These are phyloP conservation scores for Scaptomyza polygonia DNA, from an alignment of 2,888 invertebrate genomes.

Conservation along the genomic window DNA sequence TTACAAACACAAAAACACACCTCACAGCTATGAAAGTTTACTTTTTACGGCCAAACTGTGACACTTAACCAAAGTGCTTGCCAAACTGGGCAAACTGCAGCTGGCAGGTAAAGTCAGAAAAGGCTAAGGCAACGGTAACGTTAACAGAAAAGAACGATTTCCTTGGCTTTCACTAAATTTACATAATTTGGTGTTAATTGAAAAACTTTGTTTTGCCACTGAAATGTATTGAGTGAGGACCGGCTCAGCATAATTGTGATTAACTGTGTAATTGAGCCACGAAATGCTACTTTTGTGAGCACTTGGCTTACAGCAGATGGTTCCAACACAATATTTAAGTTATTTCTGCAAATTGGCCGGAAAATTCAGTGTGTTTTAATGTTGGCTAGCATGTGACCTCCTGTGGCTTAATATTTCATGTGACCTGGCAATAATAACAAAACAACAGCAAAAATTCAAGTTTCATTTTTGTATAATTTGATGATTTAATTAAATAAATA, in stretches of 20 bases:
- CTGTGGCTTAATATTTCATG: conserved; percentile 68
- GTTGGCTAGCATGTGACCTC: conserved; percentile 37
- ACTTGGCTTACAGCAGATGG: conserved; percentile 21
- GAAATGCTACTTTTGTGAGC: conserved; percentile 7
- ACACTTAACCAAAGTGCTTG: conserved; percentile 10
- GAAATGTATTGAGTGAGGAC: conserved; percentile 44
- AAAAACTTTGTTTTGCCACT: conserved; percentile 59
- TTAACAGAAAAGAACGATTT: neutral
- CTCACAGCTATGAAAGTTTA: conserved; percentile 30
- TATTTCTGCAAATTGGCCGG: conserved; percentile 40
- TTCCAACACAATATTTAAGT: conserved; percentile 26
- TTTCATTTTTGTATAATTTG: conserved; percentile 63
- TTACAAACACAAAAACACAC: neutral
- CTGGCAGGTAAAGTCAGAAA: conserved; percentile 1
- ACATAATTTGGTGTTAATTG: conserved; percentile 77
- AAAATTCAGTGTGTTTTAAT: conserved; percentile 23
- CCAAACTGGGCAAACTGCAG: conserved; percentile 27
- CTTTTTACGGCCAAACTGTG: conserved; percentile 40
- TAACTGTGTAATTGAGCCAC: conserved; percentile 62
- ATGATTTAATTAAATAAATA: conserved; percentile 78
- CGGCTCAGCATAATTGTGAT: conserved; percentile 48
- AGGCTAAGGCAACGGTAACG: neutral
- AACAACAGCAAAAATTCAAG: conserved; percentile 13
- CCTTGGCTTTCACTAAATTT: conserved; percentile 60
- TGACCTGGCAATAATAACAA: conserved; percentile 39